phyloP scores from a whole-genome alignment of 1,140 invertebrate genomes.

The Orchesella cincta region DNA sequence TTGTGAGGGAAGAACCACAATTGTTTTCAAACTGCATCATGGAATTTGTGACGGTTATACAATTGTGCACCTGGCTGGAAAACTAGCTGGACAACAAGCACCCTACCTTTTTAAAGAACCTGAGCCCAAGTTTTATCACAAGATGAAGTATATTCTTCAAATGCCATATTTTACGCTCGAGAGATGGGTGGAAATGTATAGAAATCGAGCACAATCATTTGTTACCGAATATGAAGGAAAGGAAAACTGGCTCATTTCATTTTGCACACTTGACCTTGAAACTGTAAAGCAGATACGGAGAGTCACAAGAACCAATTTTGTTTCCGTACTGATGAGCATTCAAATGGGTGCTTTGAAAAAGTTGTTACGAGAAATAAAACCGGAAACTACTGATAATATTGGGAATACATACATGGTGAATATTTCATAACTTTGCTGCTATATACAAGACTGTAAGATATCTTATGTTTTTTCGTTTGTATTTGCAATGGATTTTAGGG shows the following conservation, averaged over 20 bases:
- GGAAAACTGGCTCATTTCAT: conserved; percentile 37
- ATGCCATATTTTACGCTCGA: conserved; percentile 2
- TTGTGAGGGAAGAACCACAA: conserved; percentile 18
- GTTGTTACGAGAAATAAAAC: not conserved
- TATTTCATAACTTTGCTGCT: no score
- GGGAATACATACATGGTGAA: conserved; percentile 23
- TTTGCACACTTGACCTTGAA: conserved; percentile 27
- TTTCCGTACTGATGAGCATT: conserved; percentile 32
- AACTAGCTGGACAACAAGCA: conserved; percentile 18
- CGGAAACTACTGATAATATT: conserved; percentile 9
- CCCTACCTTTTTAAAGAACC: conserved; percentile 31
- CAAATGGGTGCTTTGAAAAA: conserved; percentile 30
- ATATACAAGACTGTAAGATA: no score
- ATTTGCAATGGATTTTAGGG: no score
- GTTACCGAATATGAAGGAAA: not conserved
- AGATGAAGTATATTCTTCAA: conserved; percentile 26
- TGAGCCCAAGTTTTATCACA: not conserved
- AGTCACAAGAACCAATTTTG: conserved; percentile 37
- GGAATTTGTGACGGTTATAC: conserved; percentile 33
- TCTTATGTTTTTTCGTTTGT: no score
- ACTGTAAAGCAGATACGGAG: conserved; percentile 22
- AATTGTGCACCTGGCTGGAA: conserved; percentile 35
- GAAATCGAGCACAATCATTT: not conserved
- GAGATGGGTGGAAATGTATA: conserved; percentile 11
- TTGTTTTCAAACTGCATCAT: conserved; percentile 40